phyloP scores from a whole-genome alignment of 2,113 vertebrate species.

The Zapornia atra region DNA sequence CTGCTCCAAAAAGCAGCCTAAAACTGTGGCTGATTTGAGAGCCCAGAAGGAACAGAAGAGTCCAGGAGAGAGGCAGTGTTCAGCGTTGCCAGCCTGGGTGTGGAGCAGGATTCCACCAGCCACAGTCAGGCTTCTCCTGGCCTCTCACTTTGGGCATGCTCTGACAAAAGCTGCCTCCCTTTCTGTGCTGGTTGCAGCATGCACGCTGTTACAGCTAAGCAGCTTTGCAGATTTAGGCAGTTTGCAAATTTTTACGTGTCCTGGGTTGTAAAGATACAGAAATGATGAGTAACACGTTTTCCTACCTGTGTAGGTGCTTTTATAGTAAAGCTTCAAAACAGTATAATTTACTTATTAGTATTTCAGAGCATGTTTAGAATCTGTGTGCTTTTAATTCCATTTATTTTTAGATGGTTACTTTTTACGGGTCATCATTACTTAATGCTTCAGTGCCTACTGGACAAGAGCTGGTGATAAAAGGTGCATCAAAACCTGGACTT shows the following conservation, averaged over 20 bases:
- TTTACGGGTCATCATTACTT: constrained; percentile 86
- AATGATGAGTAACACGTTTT: not conserved
- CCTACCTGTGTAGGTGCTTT: not conserved
- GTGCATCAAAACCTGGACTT: constrained; percentile 80
- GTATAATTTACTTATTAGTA: not conserved
- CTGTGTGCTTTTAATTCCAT: not conserved
- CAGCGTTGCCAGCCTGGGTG: not conserved
- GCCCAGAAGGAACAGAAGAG: not conserved
- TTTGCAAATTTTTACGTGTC: not conserved
- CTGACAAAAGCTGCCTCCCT: not conserved
- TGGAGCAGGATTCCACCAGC: not conserved
- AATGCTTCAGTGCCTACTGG: constrained; percentile 76
- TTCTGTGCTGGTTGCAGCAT: not conserved
- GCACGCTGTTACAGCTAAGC: not conserved
- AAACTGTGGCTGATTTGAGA: not conserved
- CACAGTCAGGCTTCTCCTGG: not conserved
- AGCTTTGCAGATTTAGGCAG: not conserved
- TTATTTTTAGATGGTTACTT: constrained; percentile 80
- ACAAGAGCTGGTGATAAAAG: constrained; percentile 82
- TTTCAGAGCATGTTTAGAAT: not conserved
- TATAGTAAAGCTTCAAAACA: not conserved
- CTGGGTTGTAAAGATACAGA: not conserved
- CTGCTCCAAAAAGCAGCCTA: not conserved
- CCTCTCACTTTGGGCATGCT: not conserved
- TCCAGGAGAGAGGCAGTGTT: not conserved